Evolutionary conservation across 1,140 invertebrate genomes (phyloP).

Genomic region (Panagrolaimus sp.): DNA sequence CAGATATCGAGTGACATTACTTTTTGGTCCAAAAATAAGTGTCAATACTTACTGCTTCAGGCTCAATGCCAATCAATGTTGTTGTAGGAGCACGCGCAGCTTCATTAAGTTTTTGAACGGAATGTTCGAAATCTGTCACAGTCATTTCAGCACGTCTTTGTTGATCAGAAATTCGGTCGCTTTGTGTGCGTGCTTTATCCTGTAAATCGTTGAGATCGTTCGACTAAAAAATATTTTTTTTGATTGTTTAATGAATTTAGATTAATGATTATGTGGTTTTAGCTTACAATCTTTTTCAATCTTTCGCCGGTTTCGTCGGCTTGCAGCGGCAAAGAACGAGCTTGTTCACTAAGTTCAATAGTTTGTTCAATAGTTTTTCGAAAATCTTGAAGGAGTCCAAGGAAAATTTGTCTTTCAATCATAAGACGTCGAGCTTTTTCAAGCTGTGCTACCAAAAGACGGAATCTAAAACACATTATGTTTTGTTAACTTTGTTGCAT

Average conservation of each 20-base stretch:
- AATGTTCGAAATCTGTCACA: slow-evolving; percentile 7
- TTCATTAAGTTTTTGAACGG: slow-evolving; percentile 8
- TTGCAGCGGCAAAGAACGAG: slow-evolving; percentile 4
- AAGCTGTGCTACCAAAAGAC: background rate
- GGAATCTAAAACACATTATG: slow-evolving; percentile 11
- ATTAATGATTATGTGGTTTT: too few relatives aligned
- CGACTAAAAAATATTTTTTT: slow-evolving; percentile 7
- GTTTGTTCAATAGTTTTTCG: slow-evolving; percentile 1
- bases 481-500: background rate
- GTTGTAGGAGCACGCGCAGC: slow-evolving; percentile 4
- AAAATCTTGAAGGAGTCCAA: slow-evolving; percentile 3
- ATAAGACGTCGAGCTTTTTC: slow-evolving; percentile 7
- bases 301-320: slow-evolving; percentile 8
- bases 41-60: slow-evolving; percentile 1
- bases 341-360: slow-evolving; percentile 9
- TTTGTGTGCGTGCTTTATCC: background rate
- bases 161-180: slow-evolving; percentile 1
- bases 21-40: too few relatives aligned
- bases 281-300: background rate
- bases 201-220: slow-evolving; percentile 15
- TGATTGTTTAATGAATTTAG: background rate
- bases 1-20: too few relatives aligned
- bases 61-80: slow-evolving; percentile 3
- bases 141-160: slow-evolving; percentile 7
- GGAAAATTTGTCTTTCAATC: slow-evolving; percentile 8